A percentile compares a stretch with the other conserved stretches of the same genome.
Conservation (phyloP, 2,797 vertebrate genomes). For the Leuciscus waleckii region DNA sequence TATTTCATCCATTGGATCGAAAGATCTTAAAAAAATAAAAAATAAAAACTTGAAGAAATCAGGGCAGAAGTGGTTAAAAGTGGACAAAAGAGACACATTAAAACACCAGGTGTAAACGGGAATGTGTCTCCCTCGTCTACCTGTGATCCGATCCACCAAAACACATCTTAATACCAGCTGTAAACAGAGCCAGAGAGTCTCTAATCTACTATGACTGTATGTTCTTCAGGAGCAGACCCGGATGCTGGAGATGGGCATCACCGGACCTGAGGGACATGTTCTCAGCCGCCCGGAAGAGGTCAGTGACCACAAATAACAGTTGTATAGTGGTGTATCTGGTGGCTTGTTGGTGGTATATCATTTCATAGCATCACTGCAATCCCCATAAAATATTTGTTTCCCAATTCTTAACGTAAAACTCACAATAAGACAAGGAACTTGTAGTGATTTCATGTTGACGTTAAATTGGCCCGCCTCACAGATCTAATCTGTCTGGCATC, state of each 20-base stretch:
- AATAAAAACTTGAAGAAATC: not conserved
- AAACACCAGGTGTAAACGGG: not conserved
- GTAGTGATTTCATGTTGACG: not conserved
- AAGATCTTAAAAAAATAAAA: not conserved
- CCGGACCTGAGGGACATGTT: slow-evolving; percentile 95
- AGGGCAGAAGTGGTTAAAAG: not conserved
- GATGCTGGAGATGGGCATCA: slow-evolving; percentile 99
- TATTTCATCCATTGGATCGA: not conserved
- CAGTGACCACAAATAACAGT: slow-evolving; percentile 37
- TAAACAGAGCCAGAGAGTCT: not conserved
- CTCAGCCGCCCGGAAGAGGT: slow-evolving; percentile 98
- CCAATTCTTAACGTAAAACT: not conserved
- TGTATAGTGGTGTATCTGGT: not conserved
- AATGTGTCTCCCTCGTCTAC: not conserved
- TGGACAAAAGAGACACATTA: not conserved
- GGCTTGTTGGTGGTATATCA: not conserved
- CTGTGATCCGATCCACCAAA: not conserved
- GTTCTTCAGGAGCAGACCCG: slow-evolving; percentile 88
- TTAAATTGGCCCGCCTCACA: too few species aligned
- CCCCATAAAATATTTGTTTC: not conserved
- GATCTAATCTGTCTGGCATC: not conserved
- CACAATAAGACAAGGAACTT: not conserved
- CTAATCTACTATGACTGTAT: not conserved
- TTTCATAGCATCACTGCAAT: not conserved
- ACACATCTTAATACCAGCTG: not conserved